Percentiles rank a stretch among this genome's conserved stretches.
Conservation (phyloP, 2,797 vertebrate genomes). For the Phalloptychus januarius region DNA sequence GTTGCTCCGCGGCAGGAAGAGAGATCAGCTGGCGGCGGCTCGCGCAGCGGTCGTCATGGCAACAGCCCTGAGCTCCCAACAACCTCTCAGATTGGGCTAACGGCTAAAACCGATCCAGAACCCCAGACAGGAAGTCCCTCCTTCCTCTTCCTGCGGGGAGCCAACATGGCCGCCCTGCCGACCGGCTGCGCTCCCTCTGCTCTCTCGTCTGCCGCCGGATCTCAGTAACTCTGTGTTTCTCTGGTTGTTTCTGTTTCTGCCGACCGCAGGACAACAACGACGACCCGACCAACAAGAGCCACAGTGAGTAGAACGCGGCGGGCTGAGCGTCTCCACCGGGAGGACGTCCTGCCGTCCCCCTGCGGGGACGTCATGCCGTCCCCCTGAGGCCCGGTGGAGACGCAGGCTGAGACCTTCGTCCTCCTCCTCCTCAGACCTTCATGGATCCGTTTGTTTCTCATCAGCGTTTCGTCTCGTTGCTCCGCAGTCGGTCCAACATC, state of each 20-base stretch:
- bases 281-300: constrained; percentile 93
- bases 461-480: neutral
- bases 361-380: too few species aligned
- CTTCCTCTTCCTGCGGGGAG: constrained; percentile 7
- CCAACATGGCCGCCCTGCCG: constrained; percentile 35
- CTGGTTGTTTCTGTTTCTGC: constrained; percentile 87
- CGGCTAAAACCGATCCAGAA: neutral
- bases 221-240: constrained; percentile 90
- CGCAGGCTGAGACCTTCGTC: neutral
- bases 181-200: constrained; percentile 54
- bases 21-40: constrained; percentile 63
- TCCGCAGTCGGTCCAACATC: neutral
- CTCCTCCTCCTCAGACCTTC: neutral
- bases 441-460: neutral
- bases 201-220: constrained; percentile 67
- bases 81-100: neutral
- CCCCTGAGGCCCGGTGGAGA: constrained; percentile 25
- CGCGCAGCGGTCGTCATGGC: constrained; percentile 18
- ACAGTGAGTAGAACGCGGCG: constrained; percentile 89
- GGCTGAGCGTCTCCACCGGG: constrained; percentile 65
- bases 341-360: too few species aligned
- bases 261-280: constrained; percentile 94
- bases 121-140: neutral
- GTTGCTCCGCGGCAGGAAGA: constrained; percentile 54
- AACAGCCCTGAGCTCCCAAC: constrained; percentile 17